Base-by-base conservation (phyloP, 2,797 vertebrate species). In the Iguana delicatissima region DNA sequence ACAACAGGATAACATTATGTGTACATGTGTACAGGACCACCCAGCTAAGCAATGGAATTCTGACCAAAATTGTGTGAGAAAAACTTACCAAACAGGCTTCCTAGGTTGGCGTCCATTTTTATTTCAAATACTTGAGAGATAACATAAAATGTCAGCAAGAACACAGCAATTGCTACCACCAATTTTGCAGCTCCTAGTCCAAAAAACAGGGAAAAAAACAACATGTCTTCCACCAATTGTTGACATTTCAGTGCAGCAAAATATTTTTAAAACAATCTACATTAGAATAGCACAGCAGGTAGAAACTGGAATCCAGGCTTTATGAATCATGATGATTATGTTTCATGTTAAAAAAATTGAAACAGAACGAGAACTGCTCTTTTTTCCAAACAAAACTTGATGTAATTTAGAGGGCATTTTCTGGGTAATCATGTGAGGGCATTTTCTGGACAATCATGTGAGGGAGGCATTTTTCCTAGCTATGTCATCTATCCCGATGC, bases 81-180 rank as follows among this genome's bases (percentile, higher is more conserved):
- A 88, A 93, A 89, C 98, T 98, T 97, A 99, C 99, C 97, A 90
- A 99, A 98, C 32, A 98, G 91, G 85, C 94, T 97, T 88, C 96
- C 95, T 89, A 99, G 95, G 84, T 97, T 98, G 77, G 98, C 97
- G 92, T 99, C 98, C 96, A 97, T 96, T 96, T 98, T 98, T 50
- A 98, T 98, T 94, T 99, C 98, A 82, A 99, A 97, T 90, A 99
- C 97, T 95, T 99, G 98, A 93, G 98, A 98, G 89, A 98, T 98
- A 96, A 99, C 96, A 94, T 99, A 99, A 90, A 98, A 98, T 0
- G 96, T 98, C 35, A 99, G 88, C 92, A 99, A 94, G 96, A 98
- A 98, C n/a, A 97, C 95, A 52, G 97, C 97, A 85, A 98, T 12
- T 7, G 99, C 95, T 16, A 97, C 97, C 79, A 97, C 95, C 86